Evolutionary conservation across 2,797 vertebrate species (phyloP), one percentile per base, ranked within the genome.

Genomic region (Betta splendens): DNA sequence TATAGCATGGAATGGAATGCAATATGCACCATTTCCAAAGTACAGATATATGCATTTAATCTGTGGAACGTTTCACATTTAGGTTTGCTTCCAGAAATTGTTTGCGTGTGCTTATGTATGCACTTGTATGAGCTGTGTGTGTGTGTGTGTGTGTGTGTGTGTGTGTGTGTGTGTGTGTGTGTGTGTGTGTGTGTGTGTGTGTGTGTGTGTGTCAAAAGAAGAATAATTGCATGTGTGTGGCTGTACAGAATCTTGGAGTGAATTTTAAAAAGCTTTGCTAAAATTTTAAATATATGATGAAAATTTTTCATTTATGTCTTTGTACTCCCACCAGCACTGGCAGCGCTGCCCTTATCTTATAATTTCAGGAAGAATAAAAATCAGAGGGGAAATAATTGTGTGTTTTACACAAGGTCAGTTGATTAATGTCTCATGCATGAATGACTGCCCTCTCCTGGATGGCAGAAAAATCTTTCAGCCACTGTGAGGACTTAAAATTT

Each of bases 1-100:
- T 86, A 86, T 86, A 84, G 79, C 83, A 88, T 87, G 81, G 87
- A 83, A 87, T 84, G 75, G 83, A 79, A 60, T 51, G 40, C 58
- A 69, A 72, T 58, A 69, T 36, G 58, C 37, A 82, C 81, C 64
- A 66, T 87, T 88, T 85, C 80, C 57, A 84, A 85, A 85, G 63
- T 82, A 75, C 67, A 79, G 69, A 73, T 83, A 69, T 72, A 81
- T 79, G 79, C 80, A 88, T 89, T 87, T 88, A 84, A 78, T 85
- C 78, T 80, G 54, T 84, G 82, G 77, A 73, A 74, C 53, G 10
- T 74, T 79, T 79, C 75, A 77, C 60, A 46, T 61, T 69, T 77
- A 56, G 37, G 54, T 83, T 77, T 70, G 64, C 72, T 83, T 81
- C 25, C 72, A 71, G 49, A 83, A 51, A 67, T 39, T 81, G 76